Evolutionary conservation across 2,113 vertebrate species (phyloP).

Genomic region (Cyprinus carpio): DNA sequence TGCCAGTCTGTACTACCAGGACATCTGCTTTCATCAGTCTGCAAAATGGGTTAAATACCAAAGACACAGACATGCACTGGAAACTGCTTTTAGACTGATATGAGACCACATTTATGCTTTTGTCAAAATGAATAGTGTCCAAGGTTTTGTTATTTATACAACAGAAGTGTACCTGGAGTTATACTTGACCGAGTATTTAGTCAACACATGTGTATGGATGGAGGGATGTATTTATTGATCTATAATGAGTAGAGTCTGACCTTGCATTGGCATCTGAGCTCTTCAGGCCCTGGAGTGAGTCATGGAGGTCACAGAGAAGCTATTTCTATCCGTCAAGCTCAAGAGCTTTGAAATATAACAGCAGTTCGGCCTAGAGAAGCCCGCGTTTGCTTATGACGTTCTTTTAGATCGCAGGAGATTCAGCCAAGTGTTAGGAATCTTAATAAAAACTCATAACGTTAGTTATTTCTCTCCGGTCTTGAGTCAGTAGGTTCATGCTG

Average conservation of each 20-base stretch:
- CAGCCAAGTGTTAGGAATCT: not conserved
- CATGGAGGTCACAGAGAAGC: not conserved
- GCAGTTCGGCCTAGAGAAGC: not conserved
- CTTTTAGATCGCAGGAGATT: not conserved
- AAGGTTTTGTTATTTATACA: not conserved
- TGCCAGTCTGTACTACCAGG: not conserved
- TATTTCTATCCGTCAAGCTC: not conserved
- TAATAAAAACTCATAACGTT: not conserved
- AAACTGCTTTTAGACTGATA: not conserved
- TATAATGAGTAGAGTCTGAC: not conserved
- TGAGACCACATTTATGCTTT: not conserved
- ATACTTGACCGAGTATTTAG: not conserved
- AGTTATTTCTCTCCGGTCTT: not conserved
- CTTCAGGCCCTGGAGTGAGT: not conserved
- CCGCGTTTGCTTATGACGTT: not conserved
- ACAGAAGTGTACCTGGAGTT: not conserved
- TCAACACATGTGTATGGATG: not conserved
- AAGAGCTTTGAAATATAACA: not conserved
- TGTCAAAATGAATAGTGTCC: not conserved
- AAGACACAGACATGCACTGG: not conserved
- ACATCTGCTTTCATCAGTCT: not conserved
- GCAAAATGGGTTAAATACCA: not conserved
- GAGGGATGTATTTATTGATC: not conserved
- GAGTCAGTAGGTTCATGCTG: conserved; percentile 7
- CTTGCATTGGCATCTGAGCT: not conserved